Percentiles rank a stretch among this genome's conserved stretches.
Conservation (phyloP, 2,888 invertebrate species). For the Peribatodes rhomboidaria region DNA sequence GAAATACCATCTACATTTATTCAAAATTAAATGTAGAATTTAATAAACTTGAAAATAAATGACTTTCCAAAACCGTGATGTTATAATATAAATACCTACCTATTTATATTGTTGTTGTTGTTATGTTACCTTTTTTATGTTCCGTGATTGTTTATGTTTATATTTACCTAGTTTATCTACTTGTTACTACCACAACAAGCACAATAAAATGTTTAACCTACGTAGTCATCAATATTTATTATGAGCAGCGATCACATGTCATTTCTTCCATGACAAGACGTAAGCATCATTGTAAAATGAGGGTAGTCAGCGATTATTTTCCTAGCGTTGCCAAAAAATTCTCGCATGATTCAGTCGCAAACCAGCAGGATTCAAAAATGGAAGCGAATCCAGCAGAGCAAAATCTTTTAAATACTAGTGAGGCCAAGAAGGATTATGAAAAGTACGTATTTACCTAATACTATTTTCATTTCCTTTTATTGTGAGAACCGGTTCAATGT, state of each 20-base stretch:
- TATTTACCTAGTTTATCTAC: background rate
- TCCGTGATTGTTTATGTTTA: background rate
- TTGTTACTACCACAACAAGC: background rate
- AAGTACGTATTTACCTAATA: constrained; percentile 37
- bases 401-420: constrained; percentile 33
- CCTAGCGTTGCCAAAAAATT: background rate
- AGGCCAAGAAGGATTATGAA: constrained; percentile 39
- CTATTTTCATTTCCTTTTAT: background rate
- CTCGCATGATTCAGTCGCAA: constrained; percentile 23
- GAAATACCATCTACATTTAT: no score
- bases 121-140: no score
- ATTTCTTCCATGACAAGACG: constrained; percentile 1
- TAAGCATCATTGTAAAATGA: constrained; percentile 12
- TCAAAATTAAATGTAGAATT: no score
- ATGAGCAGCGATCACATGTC: constrained; percentile 2
- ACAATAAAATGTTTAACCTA: background rate
- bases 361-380: constrained; percentile 46
- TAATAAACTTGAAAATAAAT: no score
- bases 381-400: constrained; percentile 37
- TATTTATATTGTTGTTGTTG: no score
- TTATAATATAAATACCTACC: no score
- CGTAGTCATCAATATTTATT: background rate
- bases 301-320: constrained; percentile 22
- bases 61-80: no score
- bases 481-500: no score